Conservation (phyloP, 2,888 invertebrate genomes). For the Stenichneumon culpator region DNA sequence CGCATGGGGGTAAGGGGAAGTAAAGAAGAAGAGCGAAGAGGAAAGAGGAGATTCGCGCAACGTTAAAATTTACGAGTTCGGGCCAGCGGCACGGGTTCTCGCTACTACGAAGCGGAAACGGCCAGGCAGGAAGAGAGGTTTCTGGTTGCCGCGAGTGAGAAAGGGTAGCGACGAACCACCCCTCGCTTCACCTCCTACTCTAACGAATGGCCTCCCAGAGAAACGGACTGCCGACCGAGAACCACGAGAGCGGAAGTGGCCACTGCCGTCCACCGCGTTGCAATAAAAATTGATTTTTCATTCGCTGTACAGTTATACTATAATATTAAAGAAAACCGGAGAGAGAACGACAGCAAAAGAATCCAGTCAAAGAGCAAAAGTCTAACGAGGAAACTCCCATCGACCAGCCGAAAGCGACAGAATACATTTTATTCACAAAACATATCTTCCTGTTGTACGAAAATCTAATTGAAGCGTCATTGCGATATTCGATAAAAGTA, state of each 20-base stretch:
- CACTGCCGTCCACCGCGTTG: conserved; percentile 52
- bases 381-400: conserved; percentile 20
- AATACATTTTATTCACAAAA: conserved; percentile 34
- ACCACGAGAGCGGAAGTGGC: conserved; percentile 61
- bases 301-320: conserved; percentile 23
- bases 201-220: conserved; percentile 62
- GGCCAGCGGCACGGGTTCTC: conserved; percentile 44
- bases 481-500: not conserved
- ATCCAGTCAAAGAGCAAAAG: conserved; percentile 1
- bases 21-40: conserved; percentile 21
- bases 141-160: conserved; percentile 39
- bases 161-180: conserved; percentile 33
- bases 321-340: conserved; percentile 3
- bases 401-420: not conserved
- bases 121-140: conserved; percentile 27
- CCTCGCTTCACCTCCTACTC: conserved; percentile 33
- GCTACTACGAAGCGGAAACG: conserved; percentile 51
- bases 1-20: conserved; percentile 31
- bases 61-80: conserved; percentile 65
- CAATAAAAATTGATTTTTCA: conserved; percentile 65
- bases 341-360: conserved; percentile 7
- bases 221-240: conserved; percentile 58
- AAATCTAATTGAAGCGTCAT: not conserved
- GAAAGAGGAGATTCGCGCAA: conserved; percentile 51
- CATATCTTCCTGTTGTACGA: not conserved